Conservation (phyloP, 2,888 invertebrate species). For the Zootermopsis nevadensis region DNA sequence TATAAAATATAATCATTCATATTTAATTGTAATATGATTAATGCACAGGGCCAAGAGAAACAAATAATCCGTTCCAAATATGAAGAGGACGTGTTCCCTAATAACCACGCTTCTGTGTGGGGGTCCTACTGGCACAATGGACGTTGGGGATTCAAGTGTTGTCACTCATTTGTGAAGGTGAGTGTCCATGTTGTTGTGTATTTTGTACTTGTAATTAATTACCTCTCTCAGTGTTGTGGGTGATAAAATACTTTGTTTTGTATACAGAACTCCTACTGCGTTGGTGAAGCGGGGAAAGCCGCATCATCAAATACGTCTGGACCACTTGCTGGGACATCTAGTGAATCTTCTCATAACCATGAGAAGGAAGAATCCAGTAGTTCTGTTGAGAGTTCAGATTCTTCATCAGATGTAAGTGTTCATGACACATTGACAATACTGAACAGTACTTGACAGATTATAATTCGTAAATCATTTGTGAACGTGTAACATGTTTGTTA, state of each 20-base stretch:
- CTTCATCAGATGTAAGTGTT: conserved; percentile 11
- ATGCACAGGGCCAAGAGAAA: conserved; percentile 83
- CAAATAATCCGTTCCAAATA: conserved; percentile 88
- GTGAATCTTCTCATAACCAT: neutral
- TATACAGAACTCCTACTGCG: conserved; percentile 84
- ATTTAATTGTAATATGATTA: neutral
- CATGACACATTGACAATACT: too few relatives aligned
- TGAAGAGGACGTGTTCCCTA: conserved; percentile 91
- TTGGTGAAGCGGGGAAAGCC: conserved; percentile 76
- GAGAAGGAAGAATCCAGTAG: conserved; percentile 18
- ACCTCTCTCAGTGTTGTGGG: neutral
- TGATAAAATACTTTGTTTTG: conserved; percentile 52
- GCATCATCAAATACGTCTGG: conserved; percentile 7
- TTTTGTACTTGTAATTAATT: neutral
- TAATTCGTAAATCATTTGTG: too few relatives aligned
- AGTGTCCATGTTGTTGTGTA: conserved; percentile 5
- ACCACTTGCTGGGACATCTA: neutral
- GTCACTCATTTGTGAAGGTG: conserved; percentile 88
- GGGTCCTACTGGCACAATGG: conserved; percentile 96
- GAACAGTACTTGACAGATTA: too few relatives aligned
- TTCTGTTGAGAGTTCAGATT: conserved; percentile 19
- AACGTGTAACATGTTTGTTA: too few relatives aligned
- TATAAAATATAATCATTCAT: too few relatives aligned
- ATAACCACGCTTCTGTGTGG: conserved; percentile 96
- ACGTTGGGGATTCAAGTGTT: conserved; percentile 97